Percentiles rank a stretch among this genome's conserved stretches.
Conservation (phyloP, 2,888 invertebrate genomes). For the Ectemnius cavifrons region DNA sequence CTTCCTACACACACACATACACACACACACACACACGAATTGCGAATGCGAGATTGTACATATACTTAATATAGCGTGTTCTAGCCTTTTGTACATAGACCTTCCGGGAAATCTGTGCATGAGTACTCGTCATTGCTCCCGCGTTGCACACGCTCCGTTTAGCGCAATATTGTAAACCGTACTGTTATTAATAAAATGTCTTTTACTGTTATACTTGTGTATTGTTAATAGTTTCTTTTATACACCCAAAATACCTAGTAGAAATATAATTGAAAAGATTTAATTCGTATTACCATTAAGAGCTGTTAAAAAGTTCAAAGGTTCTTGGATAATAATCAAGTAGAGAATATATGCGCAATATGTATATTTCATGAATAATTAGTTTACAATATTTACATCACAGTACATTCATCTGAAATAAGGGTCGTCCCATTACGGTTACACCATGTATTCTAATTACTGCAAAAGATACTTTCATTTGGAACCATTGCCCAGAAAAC, state of each 20-base stretch:
- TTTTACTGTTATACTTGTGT: constrained; percentile 60
- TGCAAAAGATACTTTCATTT: constrained; percentile 63
- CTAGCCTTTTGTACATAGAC: constrained; percentile 54
- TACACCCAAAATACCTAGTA: neutral
- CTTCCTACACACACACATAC: no score
- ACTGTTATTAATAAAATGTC: constrained; percentile 67
- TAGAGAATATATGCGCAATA: constrained; percentile 51
- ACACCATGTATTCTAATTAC: constrained; percentile 50
- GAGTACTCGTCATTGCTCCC: constrained; percentile 48
- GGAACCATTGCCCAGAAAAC: constrained; percentile 49
- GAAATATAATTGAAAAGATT: no score
- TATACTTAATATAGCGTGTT: constrained; percentile 18
- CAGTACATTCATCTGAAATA: constrained; percentile 62
- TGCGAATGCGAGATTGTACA: constrained; percentile 32
- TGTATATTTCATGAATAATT: constrained; percentile 56
- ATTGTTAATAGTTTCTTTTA: neutral
- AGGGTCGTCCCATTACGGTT: constrained; percentile 46
- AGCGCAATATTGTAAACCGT: constrained; percentile 60
- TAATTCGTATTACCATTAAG: neutral
- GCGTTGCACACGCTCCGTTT: constrained; percentile 36
- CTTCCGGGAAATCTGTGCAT: constrained; percentile 29
- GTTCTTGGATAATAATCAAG: neutral
- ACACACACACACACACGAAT: no score
- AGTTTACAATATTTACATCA: constrained; percentile 73
- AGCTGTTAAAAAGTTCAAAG: neutral